These are phyloP conservation scores for Chaetops frenatus DNA, from an alignment of 2,113 vertebrate species.

Conservation along the genomic window DNA sequence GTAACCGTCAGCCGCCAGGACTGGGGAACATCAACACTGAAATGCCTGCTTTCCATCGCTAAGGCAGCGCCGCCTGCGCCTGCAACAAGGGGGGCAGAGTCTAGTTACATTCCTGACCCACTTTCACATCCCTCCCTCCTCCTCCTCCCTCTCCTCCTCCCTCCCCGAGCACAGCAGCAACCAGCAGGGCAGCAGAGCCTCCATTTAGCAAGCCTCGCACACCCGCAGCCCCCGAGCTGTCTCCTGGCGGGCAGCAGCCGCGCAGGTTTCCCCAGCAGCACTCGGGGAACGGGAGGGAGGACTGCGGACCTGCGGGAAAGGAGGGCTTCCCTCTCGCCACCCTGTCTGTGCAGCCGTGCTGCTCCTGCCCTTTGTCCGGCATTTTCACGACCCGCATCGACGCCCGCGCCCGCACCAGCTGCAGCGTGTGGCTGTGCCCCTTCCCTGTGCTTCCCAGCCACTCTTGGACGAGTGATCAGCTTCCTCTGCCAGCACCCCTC, in stretches of 20 bases:
- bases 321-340: background rate
- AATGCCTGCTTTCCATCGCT: slow-evolving; percentile 63
- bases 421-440: background rate
- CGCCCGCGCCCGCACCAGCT: background rate
- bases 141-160: slow-evolving; percentile 48
- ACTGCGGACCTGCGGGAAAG: background rate
- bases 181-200: slow-evolving; percentile 38
- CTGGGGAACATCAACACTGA: slow-evolving; percentile 65
- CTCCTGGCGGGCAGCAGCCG: background rate
- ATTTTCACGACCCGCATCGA: background rate
- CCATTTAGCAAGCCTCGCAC: slow-evolving; percentile 10
- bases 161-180: background rate
- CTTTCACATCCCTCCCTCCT: slow-evolving; percentile 74
- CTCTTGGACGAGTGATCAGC: accelerated
- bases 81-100: slow-evolving; percentile 68
- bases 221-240: slow-evolving; percentile 5
- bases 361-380: background rate
- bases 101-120: slow-evolving; percentile 83
- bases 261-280: background rate
- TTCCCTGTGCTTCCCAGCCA: background rate
- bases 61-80: slow-evolving; percentile 58
- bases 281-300: background rate
- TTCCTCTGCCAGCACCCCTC: background rate
- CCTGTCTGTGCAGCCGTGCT: background rate
- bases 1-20: slow-evolving; percentile 64